phyloP scores from a whole-genome alignment of 2,888 invertebrate genomes.

The Leptinotarsa juncta region DNA sequence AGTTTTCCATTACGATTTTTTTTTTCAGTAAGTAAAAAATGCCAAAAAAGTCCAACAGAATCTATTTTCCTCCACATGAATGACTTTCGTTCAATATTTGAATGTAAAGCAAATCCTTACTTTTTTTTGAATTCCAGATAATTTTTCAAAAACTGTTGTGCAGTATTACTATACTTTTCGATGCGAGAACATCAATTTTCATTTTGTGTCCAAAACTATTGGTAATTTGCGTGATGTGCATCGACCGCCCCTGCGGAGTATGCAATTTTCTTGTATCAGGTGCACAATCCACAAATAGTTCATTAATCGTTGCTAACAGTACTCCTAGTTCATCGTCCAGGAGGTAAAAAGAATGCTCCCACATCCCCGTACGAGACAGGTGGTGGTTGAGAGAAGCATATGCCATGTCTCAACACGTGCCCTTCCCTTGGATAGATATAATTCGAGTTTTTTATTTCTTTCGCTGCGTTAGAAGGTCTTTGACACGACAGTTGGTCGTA shows the following conservation, averaged over 20 bases:
- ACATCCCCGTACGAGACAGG: constrained; percentile 51
- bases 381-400: constrained; percentile 42
- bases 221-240: background rate
- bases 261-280: constrained; percentile 34
- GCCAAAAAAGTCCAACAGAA: too few species aligned
- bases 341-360: constrained; percentile 45
- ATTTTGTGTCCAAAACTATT: background rate
- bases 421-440: constrained; percentile 13
- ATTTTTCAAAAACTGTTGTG: too few species aligned
- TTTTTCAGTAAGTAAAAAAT: too few species aligned
- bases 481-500: constrained; percentile 26
- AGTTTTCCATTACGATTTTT: too few species aligned
- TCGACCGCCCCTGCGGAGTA: background rate
- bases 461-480: constrained; percentile 18
- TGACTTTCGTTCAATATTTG: too few species aligned
- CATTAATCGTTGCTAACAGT: constrained; percentile 55
- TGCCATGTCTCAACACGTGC: constrained; percentile 33
- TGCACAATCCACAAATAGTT: constrained; percentile 43
- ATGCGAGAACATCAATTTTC: too few species aligned
- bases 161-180: too few species aligned
- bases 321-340: constrained; percentile 55
- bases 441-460: constrained; percentile 23
- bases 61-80: too few species aligned
- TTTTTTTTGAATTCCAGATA: too few species aligned
- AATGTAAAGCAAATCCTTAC: too few species aligned